Evolutionary conservation across 1,140 invertebrate genomes (phyloP).

Genomic region (Antheraea mylitta): DNA sequence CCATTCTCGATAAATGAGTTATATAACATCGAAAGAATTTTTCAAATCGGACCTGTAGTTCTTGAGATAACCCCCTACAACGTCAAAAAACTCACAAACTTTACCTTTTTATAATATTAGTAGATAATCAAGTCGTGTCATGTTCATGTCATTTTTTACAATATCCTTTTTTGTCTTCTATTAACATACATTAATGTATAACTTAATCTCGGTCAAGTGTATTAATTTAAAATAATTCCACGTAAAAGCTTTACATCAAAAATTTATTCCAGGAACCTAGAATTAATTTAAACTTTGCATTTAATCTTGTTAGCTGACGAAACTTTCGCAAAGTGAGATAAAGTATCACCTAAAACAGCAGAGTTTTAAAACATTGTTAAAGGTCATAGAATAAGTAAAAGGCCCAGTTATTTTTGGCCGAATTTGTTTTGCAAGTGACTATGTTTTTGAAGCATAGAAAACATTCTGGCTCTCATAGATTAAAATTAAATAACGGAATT

Average conservation of each 20-base stretch:
- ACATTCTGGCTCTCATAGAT: too few relatives aligned
- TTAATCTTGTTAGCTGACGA: conserved; percentile 69
- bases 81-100: too few relatives aligned
- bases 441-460: neutral
- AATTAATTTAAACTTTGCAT: conserved; percentile 76
- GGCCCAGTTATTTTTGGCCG: neutral
- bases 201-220: neutral
- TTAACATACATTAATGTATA: neutral
- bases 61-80: too few relatives aligned
- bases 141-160: too few relatives aligned
- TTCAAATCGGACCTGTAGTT: too few relatives aligned
- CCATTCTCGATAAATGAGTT: too few relatives aligned
- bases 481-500: too few relatives aligned
- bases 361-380: conserved; percentile 49
- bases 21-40: too few relatives aligned
- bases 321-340: conserved; percentile 67
- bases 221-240: conserved; percentile 35
- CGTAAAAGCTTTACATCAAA: conserved; percentile 34
- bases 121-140: too few relatives aligned
- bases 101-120: too few relatives aligned
- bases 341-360: conserved; percentile 68
- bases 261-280: conserved; percentile 43
- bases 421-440: neutral
- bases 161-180: neutral
- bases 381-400: conserved; percentile 35